Percentiles rank a stretch among this genome's conserved stretches.
phyloP scores from a whole-genome alignment of 2,113 vertebrate genomes.

The Cairina moschata region DNA sequence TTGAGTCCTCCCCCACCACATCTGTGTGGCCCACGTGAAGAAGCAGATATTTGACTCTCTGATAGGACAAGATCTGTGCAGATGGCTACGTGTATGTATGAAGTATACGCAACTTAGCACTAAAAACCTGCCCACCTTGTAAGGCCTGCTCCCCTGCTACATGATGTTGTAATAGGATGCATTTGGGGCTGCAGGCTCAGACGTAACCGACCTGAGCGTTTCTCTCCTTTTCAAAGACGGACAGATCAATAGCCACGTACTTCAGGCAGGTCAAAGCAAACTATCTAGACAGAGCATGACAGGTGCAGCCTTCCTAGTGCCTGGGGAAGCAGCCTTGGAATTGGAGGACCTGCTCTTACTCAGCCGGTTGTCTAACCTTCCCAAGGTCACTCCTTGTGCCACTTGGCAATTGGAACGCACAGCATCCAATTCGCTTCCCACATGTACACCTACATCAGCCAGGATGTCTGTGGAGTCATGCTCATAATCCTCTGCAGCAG shows the following conservation, averaged over 20 bases:
- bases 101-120: neutral
- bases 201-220: neutral
- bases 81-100: accelerated
- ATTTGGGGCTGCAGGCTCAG: neutral
- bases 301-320: constrained; percentile 44
- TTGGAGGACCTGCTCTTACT: neutral
- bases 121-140: neutral
- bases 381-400: constrained; percentile 21
- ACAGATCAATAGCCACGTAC: neutral
- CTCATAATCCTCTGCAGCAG: neutral
- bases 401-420: neutral
- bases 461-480: neutral
- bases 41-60: accelerated
- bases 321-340: neutral
- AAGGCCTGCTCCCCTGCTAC: neutral
- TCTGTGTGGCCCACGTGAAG: neutral
- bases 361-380: neutral
- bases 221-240: neutral
- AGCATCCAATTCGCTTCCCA: neutral
- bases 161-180: neutral
- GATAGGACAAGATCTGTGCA: neutral
- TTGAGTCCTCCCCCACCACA: neutral
- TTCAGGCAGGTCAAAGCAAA: constrained; percentile 19
- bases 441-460: neutral
- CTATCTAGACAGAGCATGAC: constrained; percentile 25